Evolutionary conservation across 1,140 invertebrate genomes (phyloP).

Genomic region (Drosophila kikkawai): DNA sequence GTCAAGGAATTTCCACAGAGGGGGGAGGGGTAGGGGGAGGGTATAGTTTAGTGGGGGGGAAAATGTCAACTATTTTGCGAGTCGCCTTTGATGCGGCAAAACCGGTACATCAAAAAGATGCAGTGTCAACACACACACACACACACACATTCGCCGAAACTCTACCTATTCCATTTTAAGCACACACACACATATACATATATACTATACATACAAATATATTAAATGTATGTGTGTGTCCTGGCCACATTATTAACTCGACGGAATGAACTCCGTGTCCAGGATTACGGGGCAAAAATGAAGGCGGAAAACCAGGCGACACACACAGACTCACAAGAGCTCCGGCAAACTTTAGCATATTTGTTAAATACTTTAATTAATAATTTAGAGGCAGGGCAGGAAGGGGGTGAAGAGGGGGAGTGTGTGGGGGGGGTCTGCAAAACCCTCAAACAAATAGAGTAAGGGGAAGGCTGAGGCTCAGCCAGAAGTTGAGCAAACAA

Average conservation of each 20-base stretch:
- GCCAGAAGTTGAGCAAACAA: slow-evolving; percentile 76
- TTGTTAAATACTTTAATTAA: slow-evolving; percentile 83
- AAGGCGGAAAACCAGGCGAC: slow-evolving; percentile 1
- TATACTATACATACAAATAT: background rate
- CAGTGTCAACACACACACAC: slow-evolving; percentile 68
- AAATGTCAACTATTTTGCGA: slow-evolving; percentile 64
- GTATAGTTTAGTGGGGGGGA: background rate
- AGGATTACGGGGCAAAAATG: slow-evolving; percentile 20
- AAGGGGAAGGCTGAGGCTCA: background rate
- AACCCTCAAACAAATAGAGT: slow-evolving; percentile 24
- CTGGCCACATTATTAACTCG: slow-evolving; percentile 77
- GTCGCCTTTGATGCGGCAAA: slow-evolving; percentile 68
- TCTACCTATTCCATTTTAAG: background rate
- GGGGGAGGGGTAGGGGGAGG: background rate
- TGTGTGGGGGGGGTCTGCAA: background rate
- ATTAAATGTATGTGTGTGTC: background rate
- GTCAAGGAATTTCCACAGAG: slow-evolving; percentile 29
- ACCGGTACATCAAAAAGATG: slow-evolving; percentile 71
- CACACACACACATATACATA: background rate
- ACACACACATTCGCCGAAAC: slow-evolving; percentile 7
- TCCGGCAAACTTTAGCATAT: slow-evolving; percentile 76
- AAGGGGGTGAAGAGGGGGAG: background rate
- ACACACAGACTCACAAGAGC: slow-evolving; percentile 40
- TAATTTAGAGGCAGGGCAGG: slow-evolving; percentile 65
- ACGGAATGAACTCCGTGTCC: slow-evolving; percentile 68